These are phyloP conservation scores for Mylabris phalerata DNA, from an alignment of 1,140 invertebrate genomes.

Conservation along the genomic window DNA sequence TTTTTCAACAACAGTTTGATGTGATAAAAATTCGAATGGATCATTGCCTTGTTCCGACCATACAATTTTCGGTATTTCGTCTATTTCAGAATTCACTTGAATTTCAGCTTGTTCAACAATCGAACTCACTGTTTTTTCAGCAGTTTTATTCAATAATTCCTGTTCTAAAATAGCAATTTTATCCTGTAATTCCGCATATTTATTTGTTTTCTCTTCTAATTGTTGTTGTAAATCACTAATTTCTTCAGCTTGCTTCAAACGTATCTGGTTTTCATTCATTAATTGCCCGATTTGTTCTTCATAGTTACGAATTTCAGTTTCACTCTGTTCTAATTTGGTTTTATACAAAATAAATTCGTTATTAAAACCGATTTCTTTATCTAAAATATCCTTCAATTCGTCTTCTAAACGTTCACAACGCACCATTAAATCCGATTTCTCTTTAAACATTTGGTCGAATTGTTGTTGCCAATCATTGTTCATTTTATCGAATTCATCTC, in stretches of 20 bases:
- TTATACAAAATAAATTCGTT: slow-evolving; percentile 46
- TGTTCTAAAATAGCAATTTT: slow-evolving; percentile 1
- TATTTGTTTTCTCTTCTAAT: slow-evolving; percentile 3
- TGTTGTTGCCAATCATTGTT: slow-evolving; percentile 56
- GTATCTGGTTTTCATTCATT: not conserved
- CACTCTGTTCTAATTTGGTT: slow-evolving; percentile 43
- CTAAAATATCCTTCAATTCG: slow-evolving; percentile 44
- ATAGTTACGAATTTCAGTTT: slow-evolving; percentile 32
- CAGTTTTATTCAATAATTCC: not conserved
- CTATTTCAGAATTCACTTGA: not conserved
- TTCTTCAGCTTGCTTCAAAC: not conserved
- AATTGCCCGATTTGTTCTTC: slow-evolving; percentile 28
- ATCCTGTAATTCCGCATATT: not conserved
- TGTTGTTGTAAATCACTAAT: slow-evolving; percentile 35
- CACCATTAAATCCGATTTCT: slow-evolving; percentile 46
- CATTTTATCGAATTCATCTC: slow-evolving; percentile 50
- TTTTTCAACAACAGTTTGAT: not conserved
- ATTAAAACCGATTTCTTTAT: slow-evolving; percentile 46
- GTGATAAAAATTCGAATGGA: slow-evolving; percentile 14
- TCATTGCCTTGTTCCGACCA: slow-evolving; percentile 13
- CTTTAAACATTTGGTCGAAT: slow-evolving; percentile 48
- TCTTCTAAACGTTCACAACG: slow-evolving; percentile 44
- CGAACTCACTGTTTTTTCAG: too few relatives aligned
- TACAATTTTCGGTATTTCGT: slow-evolving; percentile 5
- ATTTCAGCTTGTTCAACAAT: not conserved